Evolutionary conservation across 2,113 vertebrate species (phyloP).

Genomic region (Toxotes jaculatrix): DNA sequence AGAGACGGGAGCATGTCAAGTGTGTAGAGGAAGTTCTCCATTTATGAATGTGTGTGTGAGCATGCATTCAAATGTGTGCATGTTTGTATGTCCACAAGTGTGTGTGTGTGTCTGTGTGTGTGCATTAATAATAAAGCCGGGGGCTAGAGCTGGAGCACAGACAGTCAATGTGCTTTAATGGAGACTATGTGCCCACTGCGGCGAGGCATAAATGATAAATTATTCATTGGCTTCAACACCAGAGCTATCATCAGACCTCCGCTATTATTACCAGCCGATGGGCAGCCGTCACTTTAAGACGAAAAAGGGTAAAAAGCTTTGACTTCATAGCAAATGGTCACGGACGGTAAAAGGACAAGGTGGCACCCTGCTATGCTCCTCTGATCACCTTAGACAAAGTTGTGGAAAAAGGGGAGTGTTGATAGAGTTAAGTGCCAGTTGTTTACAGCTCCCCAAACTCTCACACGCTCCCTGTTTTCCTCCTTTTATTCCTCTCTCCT

Average conservation of each 20-base stretch:
- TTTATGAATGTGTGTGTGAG: conserved; percentile 7
- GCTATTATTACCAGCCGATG: conserved; percentile 60
- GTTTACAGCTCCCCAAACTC: conserved; percentile 39
- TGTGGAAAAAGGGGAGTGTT: conserved; percentile 27
- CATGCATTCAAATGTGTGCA: background rate
- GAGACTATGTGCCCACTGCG: conserved; percentile 66
- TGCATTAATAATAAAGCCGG: conserved; percentile 59
- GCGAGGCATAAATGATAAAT: conserved; percentile 72
- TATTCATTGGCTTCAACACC: conserved; percentile 78
- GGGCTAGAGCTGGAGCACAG: conserved; percentile 51
- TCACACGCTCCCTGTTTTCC: background rate
- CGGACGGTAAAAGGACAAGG: background rate
- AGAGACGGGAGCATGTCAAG: conserved; percentile 34
- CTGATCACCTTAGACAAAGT: conserved; percentile 41
- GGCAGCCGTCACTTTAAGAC: conserved; percentile 60
- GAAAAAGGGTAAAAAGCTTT: conserved; percentile 7
- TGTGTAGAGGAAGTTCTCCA: conserved; percentile 12
- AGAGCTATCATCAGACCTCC: conserved; percentile 63
- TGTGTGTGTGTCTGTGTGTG: background rate
- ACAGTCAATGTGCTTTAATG: conserved; percentile 72
- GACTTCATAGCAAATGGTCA: conserved; percentile 42
- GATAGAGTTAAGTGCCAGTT: conserved; percentile 43
- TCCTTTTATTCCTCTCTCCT: conserved; percentile 9
- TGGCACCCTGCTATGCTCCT: conserved; percentile 27
- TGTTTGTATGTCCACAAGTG: background rate